Percentiles rank a stretch among this genome's conserved stretches.
phyloP scores from a whole-genome alignment of 92 coral and sea anemone species.

The Phenganax subtilis region DNA sequence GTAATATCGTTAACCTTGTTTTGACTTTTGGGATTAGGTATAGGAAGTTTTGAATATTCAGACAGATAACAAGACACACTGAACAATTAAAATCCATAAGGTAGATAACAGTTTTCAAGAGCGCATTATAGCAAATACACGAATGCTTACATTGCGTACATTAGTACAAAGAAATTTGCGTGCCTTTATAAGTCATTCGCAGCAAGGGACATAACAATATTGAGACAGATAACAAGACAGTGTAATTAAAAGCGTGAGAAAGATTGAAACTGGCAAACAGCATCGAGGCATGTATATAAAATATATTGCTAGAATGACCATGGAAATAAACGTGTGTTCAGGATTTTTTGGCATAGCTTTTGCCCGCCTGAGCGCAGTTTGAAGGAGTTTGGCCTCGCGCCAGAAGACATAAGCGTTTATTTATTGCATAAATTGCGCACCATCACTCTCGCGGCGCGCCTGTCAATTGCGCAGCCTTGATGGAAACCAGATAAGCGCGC shows the following conservation, averaged over 20 bases:
- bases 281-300: too few relatives aligned
- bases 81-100: neutral
- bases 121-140: neutral
- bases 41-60: slow-evolving; percentile 1
- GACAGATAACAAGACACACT: slow-evolving; percentile 1
- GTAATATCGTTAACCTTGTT: neutral
- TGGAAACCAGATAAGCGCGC: slow-evolving; percentile 38
- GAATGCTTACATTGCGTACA: too few relatives aligned
- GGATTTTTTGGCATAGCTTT: neutral
- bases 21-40: neutral
- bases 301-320: too few relatives aligned
- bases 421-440: slow-evolving; percentile 19
- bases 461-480: slow-evolving; percentile 35
- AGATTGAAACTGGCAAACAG: too few relatives aligned
- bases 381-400: slow-evolving; percentile 15
- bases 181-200: too few relatives aligned
- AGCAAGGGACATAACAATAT: too few relatives aligned
- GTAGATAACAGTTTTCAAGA: neutral
- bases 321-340: neutral
- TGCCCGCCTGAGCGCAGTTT: neutral
- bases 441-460: slow-evolving; percentile 29
- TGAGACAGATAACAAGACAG: too few relatives aligned
- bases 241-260: too few relatives aligned
- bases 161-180: too few relatives aligned
- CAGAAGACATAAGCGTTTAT: slow-evolving; percentile 40